Percentiles rank a stretch among this genome's conserved stretches.
Conservation (phyloP, 1,140 invertebrate species). For the Nomia melanderi region DNA sequence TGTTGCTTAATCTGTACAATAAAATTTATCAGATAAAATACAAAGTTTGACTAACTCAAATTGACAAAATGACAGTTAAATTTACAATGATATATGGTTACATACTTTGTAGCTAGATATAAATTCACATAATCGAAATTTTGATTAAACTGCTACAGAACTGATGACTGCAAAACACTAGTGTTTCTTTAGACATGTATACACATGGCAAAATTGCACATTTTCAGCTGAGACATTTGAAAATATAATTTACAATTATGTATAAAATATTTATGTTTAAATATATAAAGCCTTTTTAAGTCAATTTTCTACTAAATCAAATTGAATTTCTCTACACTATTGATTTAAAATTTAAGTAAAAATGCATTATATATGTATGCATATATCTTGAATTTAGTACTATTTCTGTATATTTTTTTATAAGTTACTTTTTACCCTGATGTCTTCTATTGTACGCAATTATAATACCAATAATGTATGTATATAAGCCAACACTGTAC, state of each 20-base stretch:
- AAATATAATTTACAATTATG: conserved; percentile 4
- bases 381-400: neutral
- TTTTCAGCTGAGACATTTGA: neutral
- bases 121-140: neutral
- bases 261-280: neutral
- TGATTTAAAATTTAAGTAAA: neutral
- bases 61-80: conserved; percentile 5
- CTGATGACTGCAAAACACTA: conserved; percentile 11
- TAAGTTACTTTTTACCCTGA: neutral
- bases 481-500: neutral
- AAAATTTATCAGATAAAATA: conserved; percentile 62
- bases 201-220: conserved; percentile 5
- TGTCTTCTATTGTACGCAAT: neutral
- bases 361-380: conserved; percentile 20
- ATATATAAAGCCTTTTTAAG: neutral
- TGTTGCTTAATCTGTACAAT: conserved; percentile 49
- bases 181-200: neutral
- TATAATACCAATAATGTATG: neutral
- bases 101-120: neutral
- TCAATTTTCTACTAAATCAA: conserved; percentile 3
- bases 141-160: neutral
- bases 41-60: neutral
- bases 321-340: neutral
- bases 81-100: neutral
- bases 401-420: conserved; percentile 1